A percentile compares a stretch with the other conserved stretches of the same genome.
Evolutionary conservation across 1,140 invertebrate species (phyloP).

Genomic region (Grapholita molesta): DNA sequence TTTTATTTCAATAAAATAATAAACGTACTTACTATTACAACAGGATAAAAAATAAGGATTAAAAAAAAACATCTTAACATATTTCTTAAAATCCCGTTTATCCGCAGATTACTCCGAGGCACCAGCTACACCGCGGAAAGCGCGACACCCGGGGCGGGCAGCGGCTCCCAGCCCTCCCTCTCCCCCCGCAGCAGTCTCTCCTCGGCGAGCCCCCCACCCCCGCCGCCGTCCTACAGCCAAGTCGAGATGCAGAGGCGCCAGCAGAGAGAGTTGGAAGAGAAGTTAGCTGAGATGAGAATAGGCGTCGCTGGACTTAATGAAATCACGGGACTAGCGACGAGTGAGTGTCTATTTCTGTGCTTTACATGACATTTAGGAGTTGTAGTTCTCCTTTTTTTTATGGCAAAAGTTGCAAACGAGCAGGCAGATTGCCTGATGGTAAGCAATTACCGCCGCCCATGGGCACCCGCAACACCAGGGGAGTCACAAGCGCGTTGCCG

Average conservation of each 20-base stretch:
- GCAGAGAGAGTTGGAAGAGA: conserved; percentile 78
- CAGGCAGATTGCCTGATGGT: too few species aligned
- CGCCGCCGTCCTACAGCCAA: conserved; percentile 83
- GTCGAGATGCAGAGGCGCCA: conserved; percentile 71
- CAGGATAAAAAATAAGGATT: too few species aligned
- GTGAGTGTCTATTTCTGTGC: conserved; percentile 47
- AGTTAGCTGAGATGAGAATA: conserved; percentile 78
- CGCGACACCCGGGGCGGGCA: conserved; percentile 67
- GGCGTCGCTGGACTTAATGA: conserved; percentile 64
- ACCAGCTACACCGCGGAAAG: conserved; percentile 70
- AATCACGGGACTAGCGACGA: conserved; percentile 62
- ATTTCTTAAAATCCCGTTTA: neutral
- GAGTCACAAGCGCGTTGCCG: too few species aligned
- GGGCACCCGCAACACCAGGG: too few species aligned
- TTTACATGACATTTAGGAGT: too few species aligned
- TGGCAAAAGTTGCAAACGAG: too few species aligned
- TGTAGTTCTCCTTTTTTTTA: too few species aligned
- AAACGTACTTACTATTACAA: too few species aligned
- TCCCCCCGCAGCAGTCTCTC: conserved; percentile 92
- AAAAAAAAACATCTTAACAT: conserved; percentile 27
- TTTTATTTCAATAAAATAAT: too few species aligned
- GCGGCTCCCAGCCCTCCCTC: conserved; percentile 75
- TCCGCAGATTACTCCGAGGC: conserved; percentile 77
- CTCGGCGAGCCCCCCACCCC: conserved; percentile 88
- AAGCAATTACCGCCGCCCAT: too few species aligned